A percentile compares a stretch with the other conserved stretches of the same genome.
Conservation (phyloP, 2,797 vertebrate genomes). For the Erethizon dorsatum region DNA sequence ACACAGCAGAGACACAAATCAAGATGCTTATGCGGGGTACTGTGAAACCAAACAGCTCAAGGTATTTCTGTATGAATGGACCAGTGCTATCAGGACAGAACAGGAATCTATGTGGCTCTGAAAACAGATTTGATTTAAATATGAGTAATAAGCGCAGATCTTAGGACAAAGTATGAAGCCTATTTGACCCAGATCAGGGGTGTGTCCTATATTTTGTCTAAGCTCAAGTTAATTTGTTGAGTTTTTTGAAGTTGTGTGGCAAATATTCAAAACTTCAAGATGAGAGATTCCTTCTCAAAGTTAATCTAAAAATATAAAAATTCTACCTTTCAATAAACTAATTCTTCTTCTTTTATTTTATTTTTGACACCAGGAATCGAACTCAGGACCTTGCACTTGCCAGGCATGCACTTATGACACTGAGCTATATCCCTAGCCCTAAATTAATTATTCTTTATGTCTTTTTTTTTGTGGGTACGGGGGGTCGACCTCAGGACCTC, state of each 20-base stretch:
- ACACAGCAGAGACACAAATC: background rate
- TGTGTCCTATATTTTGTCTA: background rate
- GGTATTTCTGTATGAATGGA: background rate
- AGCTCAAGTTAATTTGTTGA: background rate
- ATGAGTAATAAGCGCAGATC: background rate
- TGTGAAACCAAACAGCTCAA: background rate
- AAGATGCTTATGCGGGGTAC: background rate
- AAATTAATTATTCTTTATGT: background rate
- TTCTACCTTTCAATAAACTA: background rate
- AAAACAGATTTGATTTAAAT: background rate
- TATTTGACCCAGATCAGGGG: background rate
- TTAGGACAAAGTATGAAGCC: background rate
- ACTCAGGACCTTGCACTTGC: no score
- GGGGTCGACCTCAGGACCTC: no score
- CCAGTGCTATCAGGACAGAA: background rate
- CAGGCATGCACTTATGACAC: no score
- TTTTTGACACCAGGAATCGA: no score
- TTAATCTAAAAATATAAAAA: background rate
- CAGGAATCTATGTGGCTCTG: background rate
- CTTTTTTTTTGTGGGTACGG: no score
- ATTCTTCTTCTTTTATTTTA: background rate
- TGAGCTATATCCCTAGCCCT: no score
- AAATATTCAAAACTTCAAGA: background rate
- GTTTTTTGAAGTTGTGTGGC: background rate
- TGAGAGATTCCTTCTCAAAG: background rate